phyloP scores from a whole-genome alignment of 1,140 invertebrate species.

The Ptiloglossa arizonensis region DNA sequence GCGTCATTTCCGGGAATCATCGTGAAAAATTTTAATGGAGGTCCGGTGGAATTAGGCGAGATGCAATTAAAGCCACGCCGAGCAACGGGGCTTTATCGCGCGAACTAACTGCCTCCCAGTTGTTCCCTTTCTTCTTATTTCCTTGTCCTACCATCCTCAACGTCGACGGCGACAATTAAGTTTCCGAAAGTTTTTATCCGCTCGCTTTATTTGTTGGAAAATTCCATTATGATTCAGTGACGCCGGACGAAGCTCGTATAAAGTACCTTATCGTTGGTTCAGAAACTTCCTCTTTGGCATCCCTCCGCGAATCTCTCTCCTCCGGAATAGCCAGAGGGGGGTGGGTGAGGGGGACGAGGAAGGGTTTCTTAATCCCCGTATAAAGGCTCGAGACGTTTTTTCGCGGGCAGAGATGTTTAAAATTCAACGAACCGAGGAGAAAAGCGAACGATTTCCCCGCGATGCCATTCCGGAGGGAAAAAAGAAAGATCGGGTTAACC shows the following conservation, averaged over 20 bases:
- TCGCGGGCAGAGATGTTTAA: background rate
- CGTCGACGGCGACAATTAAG: constrained; percentile 21
- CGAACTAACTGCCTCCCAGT: constrained; percentile 22
- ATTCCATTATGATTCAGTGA: constrained; percentile 19
- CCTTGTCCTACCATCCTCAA: background rate
- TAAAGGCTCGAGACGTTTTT: background rate
- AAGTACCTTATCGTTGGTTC: constrained; percentile 1
- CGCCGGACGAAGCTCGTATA: background rate
- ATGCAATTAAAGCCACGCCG: constrained; percentile 32
- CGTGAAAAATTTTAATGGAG: constrained; percentile 23
- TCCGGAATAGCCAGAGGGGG: background rate
- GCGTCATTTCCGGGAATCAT: background rate
- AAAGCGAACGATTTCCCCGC: background rate
- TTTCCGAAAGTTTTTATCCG: constrained; percentile 25
- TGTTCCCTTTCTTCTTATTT: background rate
- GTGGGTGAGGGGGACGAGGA: background rate
- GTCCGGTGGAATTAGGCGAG: constrained; percentile 23
- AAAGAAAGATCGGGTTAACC: too few species aligned
- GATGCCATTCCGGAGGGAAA: too few species aligned
- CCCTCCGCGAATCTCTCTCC: background rate
- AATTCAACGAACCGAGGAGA: background rate
- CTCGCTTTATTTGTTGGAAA: background rate
- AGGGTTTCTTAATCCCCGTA: background rate
- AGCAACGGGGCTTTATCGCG: constrained; percentile 16
- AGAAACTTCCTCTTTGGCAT: background rate